Evolutionary conservation across 2,797 vertebrate genomes (phyloP).

Genomic region (Liasis olivaceus): DNA sequence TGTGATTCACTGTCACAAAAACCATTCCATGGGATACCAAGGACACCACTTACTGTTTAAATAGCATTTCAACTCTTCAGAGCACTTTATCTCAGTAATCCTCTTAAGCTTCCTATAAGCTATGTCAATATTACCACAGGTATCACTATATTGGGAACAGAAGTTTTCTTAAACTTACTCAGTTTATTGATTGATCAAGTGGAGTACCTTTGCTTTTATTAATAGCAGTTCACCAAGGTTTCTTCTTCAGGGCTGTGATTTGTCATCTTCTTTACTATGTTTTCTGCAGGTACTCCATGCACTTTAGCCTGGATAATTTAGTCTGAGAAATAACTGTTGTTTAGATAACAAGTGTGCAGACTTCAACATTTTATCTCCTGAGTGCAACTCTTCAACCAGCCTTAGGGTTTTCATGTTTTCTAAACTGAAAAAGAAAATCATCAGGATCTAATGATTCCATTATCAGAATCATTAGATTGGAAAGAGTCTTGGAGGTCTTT

Average conservation of each 20-base stretch:
- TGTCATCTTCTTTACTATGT: not conserved
- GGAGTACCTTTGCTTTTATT: not conserved
- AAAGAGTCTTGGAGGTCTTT: not conserved
- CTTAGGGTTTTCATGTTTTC: not conserved
- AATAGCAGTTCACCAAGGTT: not conserved
- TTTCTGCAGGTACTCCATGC: not conserved
- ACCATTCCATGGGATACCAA: not conserved
- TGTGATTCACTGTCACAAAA: conserved; percentile 6
- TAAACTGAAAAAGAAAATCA: not conserved
- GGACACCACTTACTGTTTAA: not conserved
- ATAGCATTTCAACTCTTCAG: not conserved
- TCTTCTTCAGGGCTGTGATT: not conserved
- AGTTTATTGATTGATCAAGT: not conserved
- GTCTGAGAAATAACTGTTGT: not conserved
- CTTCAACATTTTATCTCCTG: not conserved
- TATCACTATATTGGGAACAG: not conserved
- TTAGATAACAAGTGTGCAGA: not conserved
- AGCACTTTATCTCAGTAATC: not conserved
- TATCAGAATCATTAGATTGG: not conserved
- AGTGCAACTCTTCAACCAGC: not conserved
- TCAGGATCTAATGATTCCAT: no score
- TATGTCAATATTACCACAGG: not conserved
- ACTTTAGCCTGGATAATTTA: not conserved
- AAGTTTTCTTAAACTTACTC: not conserved
- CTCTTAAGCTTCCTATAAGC: not conserved